Percentiles rank a stretch among this genome's conserved stretches.
Evolutionary conservation across 30 jellyfish, hydroid and myxozoan genomes (phyloP).

Genomic region (Hydractinia echinata): DNA sequence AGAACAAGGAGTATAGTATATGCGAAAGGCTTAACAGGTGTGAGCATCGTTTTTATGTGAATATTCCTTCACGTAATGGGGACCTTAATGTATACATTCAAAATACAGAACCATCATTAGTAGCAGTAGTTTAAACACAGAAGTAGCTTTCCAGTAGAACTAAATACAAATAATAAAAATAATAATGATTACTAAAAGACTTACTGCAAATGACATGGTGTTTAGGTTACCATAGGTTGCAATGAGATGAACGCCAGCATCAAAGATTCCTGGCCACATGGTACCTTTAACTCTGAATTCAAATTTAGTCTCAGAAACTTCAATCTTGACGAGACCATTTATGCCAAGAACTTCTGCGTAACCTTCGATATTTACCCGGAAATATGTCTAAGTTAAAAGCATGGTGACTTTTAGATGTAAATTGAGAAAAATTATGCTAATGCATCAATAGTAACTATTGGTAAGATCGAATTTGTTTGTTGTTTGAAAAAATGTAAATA

Average conservation of each 20-base stretch:
- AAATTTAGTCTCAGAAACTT: slow-evolving; percentile 53
- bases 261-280: slow-evolving; percentile 38
- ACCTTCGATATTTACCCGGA: slow-evolving; percentile 62
- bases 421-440: too few species aligned
- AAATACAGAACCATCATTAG: too few species aligned
- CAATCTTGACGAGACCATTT: slow-evolving; percentile 31
- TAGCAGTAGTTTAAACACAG: not conserved
- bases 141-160: not conserved
- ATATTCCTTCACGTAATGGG: too few species aligned
- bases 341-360: slow-evolving; percentile 47
- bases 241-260: slow-evolving; percentile 34
- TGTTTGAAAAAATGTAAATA: too few species aligned
- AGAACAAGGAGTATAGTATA: too few species aligned
- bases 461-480: too few species aligned
- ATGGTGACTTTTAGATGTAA: too few species aligned
- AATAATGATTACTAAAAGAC: not conserved
- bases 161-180: not conserved
- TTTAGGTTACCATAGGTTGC: slow-evolving; percentile 68
- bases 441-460: too few species aligned
- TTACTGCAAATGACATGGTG: slow-evolving; percentile 42
- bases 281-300: slow-evolving; percentile 28
- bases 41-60: too few species aligned
- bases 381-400: not conserved
- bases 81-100: too few species aligned
- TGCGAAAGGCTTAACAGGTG: too few species aligned